Evolutionary conservation across 2,797 vertebrate species (phyloP), one percentile per base, ranked within the genome.

Genomic region (Holocentrus rufus): DNA sequence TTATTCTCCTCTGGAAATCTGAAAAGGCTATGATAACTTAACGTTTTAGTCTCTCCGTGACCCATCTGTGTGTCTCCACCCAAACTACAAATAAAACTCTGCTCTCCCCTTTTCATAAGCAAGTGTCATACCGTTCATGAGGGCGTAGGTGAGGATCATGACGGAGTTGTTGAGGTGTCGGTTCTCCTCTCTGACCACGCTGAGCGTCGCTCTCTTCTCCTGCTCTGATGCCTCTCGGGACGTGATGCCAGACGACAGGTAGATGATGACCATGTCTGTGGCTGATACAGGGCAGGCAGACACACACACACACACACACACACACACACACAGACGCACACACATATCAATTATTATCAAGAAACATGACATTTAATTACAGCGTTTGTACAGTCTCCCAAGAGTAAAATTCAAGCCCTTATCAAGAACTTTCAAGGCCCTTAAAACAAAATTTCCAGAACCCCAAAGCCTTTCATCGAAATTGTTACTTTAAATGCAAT

Each of bases 131-230:
- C 98, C 98, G 0, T 99, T 99, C 95, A 99, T 98, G 60, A 99
- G 96, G 0, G 98, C 97, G 0, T 98, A 99, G 49, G 98, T 99
- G 80, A 99, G 97, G 86, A 99, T 98, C 98, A 99, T 98, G 58
- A 98, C 97, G 0, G 97, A 98, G 93, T 99, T 99, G 92, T 99
- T 99, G 79, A 99, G 95, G 87, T 96, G 94, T 50, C 94, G 88
- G 85, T 99, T 99, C 86, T 99, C 97, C 67, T 99, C 97, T 49
- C 93, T 94, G 85, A 99, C 95, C 87, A 96, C 95, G 10, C 94
- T 94, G 8, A 99, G 95, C 1, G 98, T 99, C 1, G 95, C 92
- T 83, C 95, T 96, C 92, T 98, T 99, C 89, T 98, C 97, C 47
- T 95, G 95, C 87, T 99, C 97, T 0, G 96, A 96, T 2, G 95